Percentiles rank a stretch among this genome's conserved stretches.
phyloP scores from a whole-genome alignment of 2,113 vertebrate species.

The Oryzias woworae region DNA sequence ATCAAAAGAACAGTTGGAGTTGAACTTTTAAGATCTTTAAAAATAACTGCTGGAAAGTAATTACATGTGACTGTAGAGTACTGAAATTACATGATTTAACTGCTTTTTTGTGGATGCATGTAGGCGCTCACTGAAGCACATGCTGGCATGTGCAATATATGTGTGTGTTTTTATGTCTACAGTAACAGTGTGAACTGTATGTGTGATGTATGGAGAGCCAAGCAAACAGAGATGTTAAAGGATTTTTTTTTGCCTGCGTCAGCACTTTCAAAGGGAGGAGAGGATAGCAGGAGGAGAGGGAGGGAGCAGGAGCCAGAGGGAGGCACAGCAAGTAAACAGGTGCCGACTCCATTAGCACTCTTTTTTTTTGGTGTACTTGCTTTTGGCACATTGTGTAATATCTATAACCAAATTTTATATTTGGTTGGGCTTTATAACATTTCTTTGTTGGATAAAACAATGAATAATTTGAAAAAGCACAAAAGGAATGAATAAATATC shows the following conservation, averaged over 20 bases:
- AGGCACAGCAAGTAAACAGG: slow-evolving; percentile 65
- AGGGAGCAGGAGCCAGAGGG: slow-evolving; percentile 4
- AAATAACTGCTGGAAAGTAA: no score
- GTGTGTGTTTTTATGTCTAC: slow-evolving; percentile 7
- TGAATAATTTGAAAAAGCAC: background rate
- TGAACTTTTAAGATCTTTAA: no score
- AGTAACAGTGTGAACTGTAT: slow-evolving; percentile 35
- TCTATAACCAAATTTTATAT: background rate
- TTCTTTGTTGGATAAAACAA: slow-evolving; percentile 12
- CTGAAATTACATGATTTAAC: slow-evolving; percentile 6
- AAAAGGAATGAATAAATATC: slow-evolving; percentile 1
- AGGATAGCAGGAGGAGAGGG: slow-evolving; percentile 1
- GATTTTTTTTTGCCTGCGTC: slow-evolving; percentile 76
- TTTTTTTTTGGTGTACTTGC: slow-evolving; percentile 27
- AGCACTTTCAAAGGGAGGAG: slow-evolving; percentile 71
- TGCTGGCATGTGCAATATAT: slow-evolving; percentile 24
- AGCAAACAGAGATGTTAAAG: slow-evolving; percentile 69
- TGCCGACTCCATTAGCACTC: slow-evolving; percentile 56
- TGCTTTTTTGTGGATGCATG: background rate
- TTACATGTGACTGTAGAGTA: background rate
- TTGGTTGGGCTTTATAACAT: background rate
- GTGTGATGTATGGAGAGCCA: slow-evolving; percentile 63
- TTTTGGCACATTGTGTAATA: slow-evolving; percentile 18
- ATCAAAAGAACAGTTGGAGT: no score
- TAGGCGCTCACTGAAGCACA: background rate